phyloP scores from a whole-genome alignment of 2,113 vertebrate species.

The Sarotherodon lohbergeri region DNA sequence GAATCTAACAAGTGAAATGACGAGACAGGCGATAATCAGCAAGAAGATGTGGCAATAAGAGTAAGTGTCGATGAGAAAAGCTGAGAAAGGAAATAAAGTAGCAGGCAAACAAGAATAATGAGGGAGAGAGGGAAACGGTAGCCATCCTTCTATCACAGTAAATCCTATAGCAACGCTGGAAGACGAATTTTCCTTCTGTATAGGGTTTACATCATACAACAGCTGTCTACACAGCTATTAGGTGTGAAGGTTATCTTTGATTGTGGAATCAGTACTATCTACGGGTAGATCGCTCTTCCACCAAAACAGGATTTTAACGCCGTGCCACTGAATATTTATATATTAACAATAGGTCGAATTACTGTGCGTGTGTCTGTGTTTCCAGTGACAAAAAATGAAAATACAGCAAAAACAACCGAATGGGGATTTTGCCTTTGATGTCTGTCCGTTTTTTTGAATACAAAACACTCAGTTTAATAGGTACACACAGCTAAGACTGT shows the following conservation, averaged over 20 bases:
- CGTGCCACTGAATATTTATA: not conserved
- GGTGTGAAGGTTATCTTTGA: not conserved
- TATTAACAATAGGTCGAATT: not conserved
- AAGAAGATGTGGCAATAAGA: not conserved
- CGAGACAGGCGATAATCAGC: not conserved
- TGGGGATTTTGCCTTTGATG: not conserved
- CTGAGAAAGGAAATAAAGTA: not conserved
- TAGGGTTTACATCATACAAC: not conserved
- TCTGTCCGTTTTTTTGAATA: fast-evolving
- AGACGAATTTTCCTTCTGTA: not conserved
- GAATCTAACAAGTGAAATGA: not conserved
- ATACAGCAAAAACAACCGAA: not conserved
- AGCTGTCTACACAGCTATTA: not conserved
- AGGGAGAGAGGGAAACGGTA: not conserved
- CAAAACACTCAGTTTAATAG: not conserved
- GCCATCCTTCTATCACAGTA: not conserved
- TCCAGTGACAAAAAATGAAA: not conserved
- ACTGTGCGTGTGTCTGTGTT: not conserved
- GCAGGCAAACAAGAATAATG: not conserved
- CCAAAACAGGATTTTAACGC: not conserved
- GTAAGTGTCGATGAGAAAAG: not conserved
- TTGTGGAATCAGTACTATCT: not conserved
- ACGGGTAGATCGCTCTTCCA: not conserved
- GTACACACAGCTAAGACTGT: not conserved
- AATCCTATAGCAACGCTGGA: not conserved